Percentiles rank a stretch among this genome's conserved stretches.
phyloP scores from a whole-genome alignment of 2,113 vertebrate genomes.

The Catagonus wagneri region DNA sequence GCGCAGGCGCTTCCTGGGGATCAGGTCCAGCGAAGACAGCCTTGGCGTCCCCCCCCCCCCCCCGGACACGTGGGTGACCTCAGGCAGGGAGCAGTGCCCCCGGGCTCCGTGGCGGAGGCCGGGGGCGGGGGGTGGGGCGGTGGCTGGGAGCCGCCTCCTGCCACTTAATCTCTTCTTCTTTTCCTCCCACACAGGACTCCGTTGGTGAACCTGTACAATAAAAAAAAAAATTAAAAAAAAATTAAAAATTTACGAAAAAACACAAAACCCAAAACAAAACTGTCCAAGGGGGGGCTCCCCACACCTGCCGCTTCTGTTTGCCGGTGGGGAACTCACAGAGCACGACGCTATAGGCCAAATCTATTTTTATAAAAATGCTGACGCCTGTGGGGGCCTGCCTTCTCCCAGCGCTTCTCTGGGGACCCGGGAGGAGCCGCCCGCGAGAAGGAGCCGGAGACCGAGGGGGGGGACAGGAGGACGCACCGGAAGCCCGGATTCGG shows the following conservation, averaged over 20 bases:
- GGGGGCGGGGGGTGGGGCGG: no score
- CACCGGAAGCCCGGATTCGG: constrained; percentile 84
- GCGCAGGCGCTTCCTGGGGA: neutral
- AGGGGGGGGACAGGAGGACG: constrained; percentile 63
- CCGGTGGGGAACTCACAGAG: constrained; percentile 90
- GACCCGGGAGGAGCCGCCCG: neutral
- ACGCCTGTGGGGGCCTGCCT: constrained; percentile 86
- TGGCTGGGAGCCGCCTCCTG: fast-evolving
- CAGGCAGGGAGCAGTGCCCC: fast-evolving
- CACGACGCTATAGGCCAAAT: constrained; percentile 95
- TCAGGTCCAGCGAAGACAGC: fast-evolving
- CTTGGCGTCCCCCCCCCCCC: neutral
- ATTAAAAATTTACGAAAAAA: constrained; percentile 82
- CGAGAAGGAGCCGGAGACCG: constrained; percentile 50
- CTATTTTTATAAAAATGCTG: constrained; percentile 98
- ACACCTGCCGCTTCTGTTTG: constrained; percentile 91
- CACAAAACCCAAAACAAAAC: constrained; percentile 83
- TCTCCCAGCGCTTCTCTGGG: constrained; percentile 81
- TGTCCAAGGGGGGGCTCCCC: constrained; percentile 81
- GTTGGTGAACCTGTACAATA: constrained; percentile 92
- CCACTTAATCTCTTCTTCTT: constrained; percentile 72
- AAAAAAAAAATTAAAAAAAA: constrained; percentile 87
- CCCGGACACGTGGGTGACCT: fast-evolving
- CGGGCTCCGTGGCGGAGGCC: fast-evolving
- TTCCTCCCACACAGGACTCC: constrained; percentile 91